Percentiles rank a stretch among this genome's conserved stretches.
Conservation (phyloP, 1,140 invertebrate species). For the Hetaerina americana region DNA sequence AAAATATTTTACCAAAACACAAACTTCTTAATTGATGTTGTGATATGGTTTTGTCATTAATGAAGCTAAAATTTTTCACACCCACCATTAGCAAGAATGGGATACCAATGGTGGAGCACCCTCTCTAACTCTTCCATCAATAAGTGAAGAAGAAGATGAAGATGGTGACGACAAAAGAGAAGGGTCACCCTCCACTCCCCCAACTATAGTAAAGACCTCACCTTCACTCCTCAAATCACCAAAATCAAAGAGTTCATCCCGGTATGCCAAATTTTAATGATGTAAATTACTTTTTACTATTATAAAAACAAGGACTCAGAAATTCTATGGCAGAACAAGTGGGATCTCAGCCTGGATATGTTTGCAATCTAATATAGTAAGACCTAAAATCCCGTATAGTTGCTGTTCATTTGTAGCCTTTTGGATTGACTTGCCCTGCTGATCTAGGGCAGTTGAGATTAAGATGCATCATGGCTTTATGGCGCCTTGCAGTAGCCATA, state of each 20-base stretch:
- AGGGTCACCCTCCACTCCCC: not conserved
- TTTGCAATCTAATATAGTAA: too few species aligned
- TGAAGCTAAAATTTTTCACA: constrained; percentile 13
- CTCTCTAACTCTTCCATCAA: constrained; percentile 68
- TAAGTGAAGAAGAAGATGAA: constrained; percentile 86
- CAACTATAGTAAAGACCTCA: not conserved
- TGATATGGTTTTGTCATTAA: constrained; percentile 1
- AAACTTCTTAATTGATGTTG: not conserved
- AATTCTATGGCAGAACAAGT: too few species aligned
- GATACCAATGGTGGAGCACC: constrained; percentile 60
- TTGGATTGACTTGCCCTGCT: too few species aligned
- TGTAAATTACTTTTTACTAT: too few species aligned
- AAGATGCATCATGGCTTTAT: too few species aligned
- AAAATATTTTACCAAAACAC: constrained; percentile 1
- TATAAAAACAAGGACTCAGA: too few species aligned
- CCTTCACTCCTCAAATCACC: not conserved
- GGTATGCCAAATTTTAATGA: too few species aligned
- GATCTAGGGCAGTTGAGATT: too few species aligned
- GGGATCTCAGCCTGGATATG: too few species aligned
- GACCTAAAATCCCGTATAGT: too few species aligned
- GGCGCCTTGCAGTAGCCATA: too few species aligned
- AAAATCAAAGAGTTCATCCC: not conserved
- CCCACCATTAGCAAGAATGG: constrained; percentile 44
- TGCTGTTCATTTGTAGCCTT: too few species aligned
- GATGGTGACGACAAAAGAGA: constrained; percentile 47